A percentile compares a stretch with the other conserved stretches of the same genome.
phyloP scores from a whole-genome alignment of 1,140 invertebrate species.

The Diuraphis noxia region DNA sequence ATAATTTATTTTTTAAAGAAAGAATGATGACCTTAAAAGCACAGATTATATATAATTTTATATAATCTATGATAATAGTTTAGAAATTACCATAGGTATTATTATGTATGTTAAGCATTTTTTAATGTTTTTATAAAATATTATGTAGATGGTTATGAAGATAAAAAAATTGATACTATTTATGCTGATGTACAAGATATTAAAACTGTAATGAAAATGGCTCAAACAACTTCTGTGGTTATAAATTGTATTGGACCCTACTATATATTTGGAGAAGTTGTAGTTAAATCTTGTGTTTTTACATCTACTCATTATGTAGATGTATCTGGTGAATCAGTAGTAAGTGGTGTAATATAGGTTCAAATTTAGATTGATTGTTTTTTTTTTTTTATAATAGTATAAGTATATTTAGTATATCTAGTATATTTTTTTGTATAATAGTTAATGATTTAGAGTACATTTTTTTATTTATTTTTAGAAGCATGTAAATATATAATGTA shows the following conservation, averaged over 20 bases:
- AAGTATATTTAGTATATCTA: too few species aligned
- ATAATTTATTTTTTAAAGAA: neutral
- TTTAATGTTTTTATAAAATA: conserved; percentile 16
- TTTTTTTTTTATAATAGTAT: too few species aligned
- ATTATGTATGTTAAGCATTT: neutral
- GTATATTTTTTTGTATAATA: too few species aligned
- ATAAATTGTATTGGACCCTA: conserved; percentile 91
- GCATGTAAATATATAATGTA: neutral
- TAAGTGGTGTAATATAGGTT: conserved; percentile 58
- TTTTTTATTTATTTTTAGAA: neutral
- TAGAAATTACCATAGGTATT: neutral
- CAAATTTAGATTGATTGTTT: neutral
- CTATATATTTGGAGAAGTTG: conserved; percentile 84
- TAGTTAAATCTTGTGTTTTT: conserved; percentile 87
- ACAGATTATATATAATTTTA: too few species aligned
- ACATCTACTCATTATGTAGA: conserved; percentile 84
- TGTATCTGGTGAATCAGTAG: conserved; percentile 84
- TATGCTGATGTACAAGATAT: conserved; percentile 78
- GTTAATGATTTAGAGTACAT: too few species aligned
- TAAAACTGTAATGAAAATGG: conserved; percentile 75
- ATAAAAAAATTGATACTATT: conserved; percentile 67
- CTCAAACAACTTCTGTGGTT: conserved; percentile 71
- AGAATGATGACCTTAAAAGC: neutral
- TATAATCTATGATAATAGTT: too few species aligned
- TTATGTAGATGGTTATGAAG: conserved; percentile 54